Conservation (phyloP, 2,797 vertebrate species). For the Eupleurogrammus muticus region DNA sequence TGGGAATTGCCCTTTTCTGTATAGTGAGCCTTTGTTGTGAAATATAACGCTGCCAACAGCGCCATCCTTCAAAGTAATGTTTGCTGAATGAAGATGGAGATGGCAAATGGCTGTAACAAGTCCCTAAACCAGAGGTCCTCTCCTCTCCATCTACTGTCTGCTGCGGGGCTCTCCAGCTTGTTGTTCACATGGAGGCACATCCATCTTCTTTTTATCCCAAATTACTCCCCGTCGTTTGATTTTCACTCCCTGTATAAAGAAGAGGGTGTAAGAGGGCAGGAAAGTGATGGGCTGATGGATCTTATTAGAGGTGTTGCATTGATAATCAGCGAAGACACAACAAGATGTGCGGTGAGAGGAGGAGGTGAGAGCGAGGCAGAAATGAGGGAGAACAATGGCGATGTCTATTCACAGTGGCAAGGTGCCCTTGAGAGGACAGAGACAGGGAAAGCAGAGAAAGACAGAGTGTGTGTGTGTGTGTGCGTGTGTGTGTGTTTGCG, state of each 20-base stretch:
- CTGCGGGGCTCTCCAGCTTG: conserved; percentile 54
- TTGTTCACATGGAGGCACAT: conserved; percentile 68
- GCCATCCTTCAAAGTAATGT: conserved; percentile 49
- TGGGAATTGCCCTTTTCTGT: conserved; percentile 11
- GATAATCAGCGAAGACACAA: conserved; percentile 71
- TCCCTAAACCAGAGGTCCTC: conserved; percentile 48
- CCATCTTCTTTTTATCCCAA: conserved; percentile 79
- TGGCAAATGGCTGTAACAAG: conserved; percentile 35
- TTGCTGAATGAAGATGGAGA: conserved; percentile 62
- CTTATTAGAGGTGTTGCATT: conserved; percentile 80
- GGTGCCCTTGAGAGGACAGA: conserved; percentile 60
- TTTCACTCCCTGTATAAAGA: conserved; percentile 69
- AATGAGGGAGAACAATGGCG: conserved; percentile 37
- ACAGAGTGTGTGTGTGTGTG: conserved; percentile 10
- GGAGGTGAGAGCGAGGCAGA: conserved; percentile 14
- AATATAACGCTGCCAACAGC: conserved; percentile 31
- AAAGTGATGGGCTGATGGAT: conserved; percentile 61
- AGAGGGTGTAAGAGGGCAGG: conserved; percentile 63
- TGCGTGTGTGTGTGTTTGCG: conserved; percentile 20
- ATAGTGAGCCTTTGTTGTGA: conserved; percentile 14
- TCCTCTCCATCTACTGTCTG: conserved; percentile 57
- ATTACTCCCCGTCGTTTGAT: conserved; percentile 73
- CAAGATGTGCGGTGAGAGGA: conserved; percentile 30
- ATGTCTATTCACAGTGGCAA: conserved; percentile 56
- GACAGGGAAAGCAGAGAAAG: conserved; percentile 37